Conservation (phyloP, 2,113 vertebrate species). For the Arvicanthis niloticus region DNA sequence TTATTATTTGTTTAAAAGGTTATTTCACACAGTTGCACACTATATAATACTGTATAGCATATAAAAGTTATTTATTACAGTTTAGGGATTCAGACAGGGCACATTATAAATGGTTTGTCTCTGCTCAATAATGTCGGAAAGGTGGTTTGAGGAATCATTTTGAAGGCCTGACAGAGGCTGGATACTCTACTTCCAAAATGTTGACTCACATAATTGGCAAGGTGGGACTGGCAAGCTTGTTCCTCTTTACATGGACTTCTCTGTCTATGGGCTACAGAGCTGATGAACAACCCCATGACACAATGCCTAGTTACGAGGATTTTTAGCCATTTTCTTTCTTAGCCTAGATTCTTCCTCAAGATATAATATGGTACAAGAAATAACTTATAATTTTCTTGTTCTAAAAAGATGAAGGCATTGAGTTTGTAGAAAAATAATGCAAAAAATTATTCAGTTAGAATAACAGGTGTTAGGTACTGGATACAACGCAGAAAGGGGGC, state of each 20-base stretch:
- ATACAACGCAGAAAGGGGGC: background rate
- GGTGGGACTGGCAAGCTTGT: background rate
- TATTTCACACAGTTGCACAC: background rate
- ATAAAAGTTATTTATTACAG: background rate
- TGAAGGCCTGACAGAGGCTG: background rate
- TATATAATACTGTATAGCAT: background rate
- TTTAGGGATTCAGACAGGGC: background rate
- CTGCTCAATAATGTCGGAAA: background rate
- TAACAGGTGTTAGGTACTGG: background rate
- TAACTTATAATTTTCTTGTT: background rate
- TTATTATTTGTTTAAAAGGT: background rate
- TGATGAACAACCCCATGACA: background rate
- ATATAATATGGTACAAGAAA: background rate
- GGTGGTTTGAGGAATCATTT: background rate
- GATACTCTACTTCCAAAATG: background rate
- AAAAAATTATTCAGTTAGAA: background rate
- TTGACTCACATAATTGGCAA: background rate
- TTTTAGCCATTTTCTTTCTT: background rate
- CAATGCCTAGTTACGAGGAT: background rate
- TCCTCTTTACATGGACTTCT: background rate
- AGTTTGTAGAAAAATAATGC: background rate
- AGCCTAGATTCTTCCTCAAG: background rate
- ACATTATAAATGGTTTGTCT: background rate
- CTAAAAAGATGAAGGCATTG: background rate
- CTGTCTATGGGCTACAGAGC: background rate